Percentiles rank a stretch among this genome's conserved stretches.
These are phyloP conservation scores for Doryteuthis pealeii DNA, from an alignment of 1,140 invertebrate species.

Conservation along the genomic window DNA sequence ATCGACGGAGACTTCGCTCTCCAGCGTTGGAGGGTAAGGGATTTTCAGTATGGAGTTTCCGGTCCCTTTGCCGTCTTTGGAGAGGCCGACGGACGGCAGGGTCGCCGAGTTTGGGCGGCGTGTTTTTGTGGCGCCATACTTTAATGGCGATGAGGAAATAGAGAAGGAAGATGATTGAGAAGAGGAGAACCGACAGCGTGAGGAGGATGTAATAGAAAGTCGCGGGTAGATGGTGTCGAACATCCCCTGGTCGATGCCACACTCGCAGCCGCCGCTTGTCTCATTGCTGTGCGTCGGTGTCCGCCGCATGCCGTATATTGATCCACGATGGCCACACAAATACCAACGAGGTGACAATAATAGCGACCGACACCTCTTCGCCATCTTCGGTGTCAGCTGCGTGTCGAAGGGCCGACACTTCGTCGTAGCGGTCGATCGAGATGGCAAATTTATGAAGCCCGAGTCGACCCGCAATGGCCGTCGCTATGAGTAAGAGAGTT, in stretches of 20 bases:
- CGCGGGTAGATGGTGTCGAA: constrained; percentile 21
- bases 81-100: not conserved
- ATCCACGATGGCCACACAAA: constrained; percentile 27
- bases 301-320: constrained; percentile 24
- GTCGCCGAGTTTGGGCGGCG: not conserved
- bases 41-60: not conserved
- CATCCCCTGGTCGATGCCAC: constrained; percentile 23
- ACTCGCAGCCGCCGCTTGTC: constrained; percentile 24
- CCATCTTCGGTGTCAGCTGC: constrained; percentile 22
- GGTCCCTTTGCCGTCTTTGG: not conserved
- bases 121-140: constrained; percentile 14
- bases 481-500: constrained; percentile 27
- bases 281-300: constrained; percentile 6
- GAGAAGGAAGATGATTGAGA: constrained; percentile 3
- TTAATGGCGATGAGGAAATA: constrained; percentile 15
- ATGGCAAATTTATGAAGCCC: constrained; percentile 28
- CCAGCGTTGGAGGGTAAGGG: not conserved
- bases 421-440: constrained; percentile 29
- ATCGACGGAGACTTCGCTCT: constrained; percentile 2
- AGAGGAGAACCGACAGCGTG: constrained; percentile 16
- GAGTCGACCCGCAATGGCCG: constrained; percentile 21
- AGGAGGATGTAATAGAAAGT: constrained; percentile 22
- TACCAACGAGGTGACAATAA: constrained; percentile 16
- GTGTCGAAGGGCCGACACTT: constrained; percentile 30
- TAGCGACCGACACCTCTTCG: constrained; percentile 19